phyloP scores from a whole-genome alignment of 1,140 invertebrate genomes.

The Lordiphosa collinella region DNA sequence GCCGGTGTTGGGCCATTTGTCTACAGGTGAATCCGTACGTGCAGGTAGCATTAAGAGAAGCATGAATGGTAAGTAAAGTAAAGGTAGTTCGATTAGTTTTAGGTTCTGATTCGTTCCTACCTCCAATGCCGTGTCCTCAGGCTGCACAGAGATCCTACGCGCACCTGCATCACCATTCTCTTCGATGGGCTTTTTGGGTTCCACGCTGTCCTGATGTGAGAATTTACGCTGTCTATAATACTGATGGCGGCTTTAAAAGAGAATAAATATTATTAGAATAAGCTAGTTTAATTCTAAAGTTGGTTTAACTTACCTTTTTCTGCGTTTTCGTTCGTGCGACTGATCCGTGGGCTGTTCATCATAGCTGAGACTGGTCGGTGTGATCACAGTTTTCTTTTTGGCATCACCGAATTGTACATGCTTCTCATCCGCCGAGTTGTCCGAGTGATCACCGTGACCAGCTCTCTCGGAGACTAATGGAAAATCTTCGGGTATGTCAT shows the following conservation, averaged over 20 bases:
- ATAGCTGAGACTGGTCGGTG: constrained; percentile 66
- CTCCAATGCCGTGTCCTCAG: constrained; percentile 87
- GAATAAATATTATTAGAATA: too few relatives aligned
- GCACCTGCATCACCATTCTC: constrained; percentile 78
- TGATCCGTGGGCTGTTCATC: constrained; percentile 77
- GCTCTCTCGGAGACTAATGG: constrained; percentile 76
- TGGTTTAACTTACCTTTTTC: constrained; percentile 59
- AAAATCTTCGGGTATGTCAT: constrained; percentile 80
- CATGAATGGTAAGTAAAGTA: constrained; percentile 42
- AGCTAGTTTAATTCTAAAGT: not conserved
- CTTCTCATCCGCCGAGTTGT: constrained; percentile 75
- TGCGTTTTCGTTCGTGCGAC: constrained; percentile 78
- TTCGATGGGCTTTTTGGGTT: constrained; percentile 71
- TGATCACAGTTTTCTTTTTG: constrained; percentile 69
- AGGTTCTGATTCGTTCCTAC: constrained; percentile 31
- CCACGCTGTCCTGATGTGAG: constrained; percentile 85
- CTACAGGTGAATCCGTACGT: constrained; percentile 52
- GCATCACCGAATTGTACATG: constrained; percentile 72
- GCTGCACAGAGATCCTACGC: constrained; percentile 84
- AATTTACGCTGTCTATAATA: constrained; percentile 86
- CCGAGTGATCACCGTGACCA: constrained; percentile 78
- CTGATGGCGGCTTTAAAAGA: constrained; percentile 81
- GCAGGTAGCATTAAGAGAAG: constrained; percentile 32
- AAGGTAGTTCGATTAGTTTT: constrained; percentile 4
- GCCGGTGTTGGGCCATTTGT: constrained; percentile 70